These are phyloP conservation scores for Sylvia borin DNA, from an alignment of 2,797 vertebrate species.

Conservation along the genomic window DNA sequence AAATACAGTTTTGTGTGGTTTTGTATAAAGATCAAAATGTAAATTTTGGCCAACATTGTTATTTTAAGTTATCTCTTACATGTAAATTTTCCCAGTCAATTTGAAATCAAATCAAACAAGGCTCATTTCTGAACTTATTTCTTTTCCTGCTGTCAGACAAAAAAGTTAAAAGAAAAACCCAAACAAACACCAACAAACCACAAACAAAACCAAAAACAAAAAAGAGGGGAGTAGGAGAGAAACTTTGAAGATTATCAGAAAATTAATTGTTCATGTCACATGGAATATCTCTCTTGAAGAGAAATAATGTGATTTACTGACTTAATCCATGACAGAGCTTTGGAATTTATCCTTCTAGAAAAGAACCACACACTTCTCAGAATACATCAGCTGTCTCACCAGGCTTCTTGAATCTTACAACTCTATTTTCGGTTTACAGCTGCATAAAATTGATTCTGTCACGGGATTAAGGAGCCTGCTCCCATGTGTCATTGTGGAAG, in stretches of 20 bases:
- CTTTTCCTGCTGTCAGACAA: neutral
- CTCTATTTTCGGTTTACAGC: slow-evolving; percentile 53
- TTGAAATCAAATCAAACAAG: neutral
- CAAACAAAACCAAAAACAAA: neutral
- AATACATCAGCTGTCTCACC: slow-evolving; percentile 1
- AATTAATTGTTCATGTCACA: neutral
- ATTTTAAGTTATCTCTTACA: neutral
- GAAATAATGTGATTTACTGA: neutral
- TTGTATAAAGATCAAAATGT: neutral
- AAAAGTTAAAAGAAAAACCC: neutral
- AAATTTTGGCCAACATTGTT: neutral
- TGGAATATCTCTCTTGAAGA: neutral
- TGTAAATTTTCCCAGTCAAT: neutral
- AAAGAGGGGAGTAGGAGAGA: fast-evolving
- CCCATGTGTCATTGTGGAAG: slow-evolving; percentile 29
- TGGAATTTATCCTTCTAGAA: slow-evolving; percentile 18
- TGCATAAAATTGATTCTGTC: slow-evolving; percentile 53
- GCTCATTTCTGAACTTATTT: neutral
- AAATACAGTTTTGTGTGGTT: neutral
- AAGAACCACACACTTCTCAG: neutral
- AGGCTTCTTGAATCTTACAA: neutral
- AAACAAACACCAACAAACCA: neutral
- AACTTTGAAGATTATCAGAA: neutral
- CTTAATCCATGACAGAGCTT: neutral
- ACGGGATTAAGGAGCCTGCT: slow-evolving; percentile 15